Conservation (phyloP, 2,888 invertebrate species). For the Caenorhabditis drosophilae region DNA sequence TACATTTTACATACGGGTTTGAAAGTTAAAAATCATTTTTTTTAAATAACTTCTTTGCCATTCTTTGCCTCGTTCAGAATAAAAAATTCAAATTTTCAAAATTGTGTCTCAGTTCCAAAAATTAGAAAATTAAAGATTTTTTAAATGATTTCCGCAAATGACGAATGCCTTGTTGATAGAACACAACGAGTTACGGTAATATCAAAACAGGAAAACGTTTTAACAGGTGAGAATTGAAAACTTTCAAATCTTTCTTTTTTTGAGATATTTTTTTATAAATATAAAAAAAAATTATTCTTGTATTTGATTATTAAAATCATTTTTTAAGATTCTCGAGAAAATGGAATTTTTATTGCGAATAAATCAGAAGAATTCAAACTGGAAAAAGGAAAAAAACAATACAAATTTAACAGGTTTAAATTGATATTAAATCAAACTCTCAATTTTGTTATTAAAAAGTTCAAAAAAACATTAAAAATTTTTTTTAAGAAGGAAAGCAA, state of each 20-base stretch:
- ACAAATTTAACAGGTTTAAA: slow-evolving; percentile 4
- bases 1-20: too few relatives aligned
- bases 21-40: too few relatives aligned
- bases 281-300: background rate
- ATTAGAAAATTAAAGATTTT: background rate
- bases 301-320: background rate
- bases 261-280: background rate
- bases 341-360: background rate
- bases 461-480: background rate
- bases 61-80: too few relatives aligned
- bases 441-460: too few relatives aligned
- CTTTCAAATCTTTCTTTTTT: background rate
- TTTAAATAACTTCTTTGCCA: too few relatives aligned
- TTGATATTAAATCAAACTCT: too few relatives aligned
- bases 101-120: too few relatives aligned
- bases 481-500: background rate
- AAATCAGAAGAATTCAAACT: background rate
- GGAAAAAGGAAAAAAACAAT: slow-evolving; percentile 3
- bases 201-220: background rate
- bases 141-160: background rate
- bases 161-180: background rate
- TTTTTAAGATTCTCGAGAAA: slow-evolving; percentile 10
- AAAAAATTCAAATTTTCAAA: too few relatives aligned
- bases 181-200: background rate
- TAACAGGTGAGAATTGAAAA: too few relatives aligned